Conservation (phyloP, 2,113 vertebrate genomes). For the Ophiodon elongatus region DNA sequence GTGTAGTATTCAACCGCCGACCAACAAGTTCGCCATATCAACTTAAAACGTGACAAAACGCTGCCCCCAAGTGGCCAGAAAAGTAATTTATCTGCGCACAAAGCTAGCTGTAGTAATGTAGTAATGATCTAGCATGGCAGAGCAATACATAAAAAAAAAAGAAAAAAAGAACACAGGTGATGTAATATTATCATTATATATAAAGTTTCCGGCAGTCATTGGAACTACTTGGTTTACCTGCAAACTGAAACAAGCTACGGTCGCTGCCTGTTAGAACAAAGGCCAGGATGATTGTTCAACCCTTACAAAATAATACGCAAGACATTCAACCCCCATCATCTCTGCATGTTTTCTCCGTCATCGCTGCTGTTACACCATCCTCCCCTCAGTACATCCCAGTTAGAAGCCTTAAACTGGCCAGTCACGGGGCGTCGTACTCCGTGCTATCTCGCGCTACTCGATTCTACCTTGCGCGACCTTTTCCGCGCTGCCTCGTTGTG, state of each 20-base stretch:
- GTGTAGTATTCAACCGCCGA: not conserved
- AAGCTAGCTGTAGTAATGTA: not conserved
- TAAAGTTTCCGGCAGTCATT: not conserved
- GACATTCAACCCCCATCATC: not conserved
- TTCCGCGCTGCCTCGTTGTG: slow-evolving; percentile 51
- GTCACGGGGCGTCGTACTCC: not conserved
- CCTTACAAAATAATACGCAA: not conserved
- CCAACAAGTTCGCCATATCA: not conserved
- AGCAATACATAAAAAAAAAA: not conserved
- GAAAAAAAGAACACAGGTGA: not conserved
- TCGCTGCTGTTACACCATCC: slow-evolving; percentile 25
- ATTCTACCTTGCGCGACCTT: slow-evolving; percentile 46
- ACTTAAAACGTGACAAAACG: not conserved
- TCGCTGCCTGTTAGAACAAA: not conserved
- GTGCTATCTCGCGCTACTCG: slow-evolving; percentile 25
- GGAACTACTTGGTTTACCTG: not conserved
- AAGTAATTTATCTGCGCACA: not conserved
- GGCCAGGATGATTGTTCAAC: not conserved
- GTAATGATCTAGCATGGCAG: not conserved
- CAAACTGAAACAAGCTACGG: not conserved
- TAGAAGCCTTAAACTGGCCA: slow-evolving; percentile 19
- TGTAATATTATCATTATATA: not conserved
- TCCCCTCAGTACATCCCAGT: slow-evolving; percentile 9
- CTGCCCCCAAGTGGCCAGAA: not conserved
- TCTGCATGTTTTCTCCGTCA: slow-evolving; percentile 13